Evolutionary conservation across 2,888 invertebrate species (phyloP).

Genomic region (Stenolophus ochropezus): DNA sequence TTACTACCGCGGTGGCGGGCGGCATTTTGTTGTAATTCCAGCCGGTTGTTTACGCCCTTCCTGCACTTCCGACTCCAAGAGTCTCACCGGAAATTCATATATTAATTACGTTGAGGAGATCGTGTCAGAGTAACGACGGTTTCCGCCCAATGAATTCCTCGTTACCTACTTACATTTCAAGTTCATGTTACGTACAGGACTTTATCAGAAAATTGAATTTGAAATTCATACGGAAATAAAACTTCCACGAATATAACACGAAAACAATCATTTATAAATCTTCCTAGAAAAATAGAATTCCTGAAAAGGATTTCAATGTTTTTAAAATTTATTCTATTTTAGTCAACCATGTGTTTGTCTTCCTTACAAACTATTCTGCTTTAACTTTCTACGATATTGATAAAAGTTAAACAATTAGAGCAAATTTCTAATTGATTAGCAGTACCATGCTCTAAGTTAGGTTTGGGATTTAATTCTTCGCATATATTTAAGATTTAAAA

Average conservation of each 20-base stretch:
- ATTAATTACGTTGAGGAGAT: conserved; percentile 47
- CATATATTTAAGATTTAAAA: no score
- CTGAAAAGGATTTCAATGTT: background rate
- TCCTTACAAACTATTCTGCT: no score
- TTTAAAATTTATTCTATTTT: no score
- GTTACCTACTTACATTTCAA: conserved; percentile 21
- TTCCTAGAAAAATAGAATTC: background rate
- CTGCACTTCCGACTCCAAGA: conserved; percentile 18
- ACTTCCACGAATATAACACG: background rate
- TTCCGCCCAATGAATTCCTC: conserved; percentile 41
- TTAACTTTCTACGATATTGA: no score
- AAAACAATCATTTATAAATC: conserved; percentile 14
- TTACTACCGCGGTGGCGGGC: background rate
- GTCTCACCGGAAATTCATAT: conserved; percentile 39
- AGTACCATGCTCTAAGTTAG: no score
- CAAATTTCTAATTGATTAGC: no score
- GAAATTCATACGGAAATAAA: conserved; percentile 10
- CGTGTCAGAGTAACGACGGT: conserved; percentile 30
- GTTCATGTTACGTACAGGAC: conserved; percentile 20
- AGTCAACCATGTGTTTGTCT: no score
- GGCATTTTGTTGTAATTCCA: conserved; percentile 28
- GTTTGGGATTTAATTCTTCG: no score
- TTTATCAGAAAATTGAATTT: conserved; percentile 42
- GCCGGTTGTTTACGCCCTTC: background rate
- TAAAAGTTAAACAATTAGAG: no score